phyloP scores from a whole-genome alignment of 2,113 vertebrate genomes.

The Spermophilus dauricus region DNA sequence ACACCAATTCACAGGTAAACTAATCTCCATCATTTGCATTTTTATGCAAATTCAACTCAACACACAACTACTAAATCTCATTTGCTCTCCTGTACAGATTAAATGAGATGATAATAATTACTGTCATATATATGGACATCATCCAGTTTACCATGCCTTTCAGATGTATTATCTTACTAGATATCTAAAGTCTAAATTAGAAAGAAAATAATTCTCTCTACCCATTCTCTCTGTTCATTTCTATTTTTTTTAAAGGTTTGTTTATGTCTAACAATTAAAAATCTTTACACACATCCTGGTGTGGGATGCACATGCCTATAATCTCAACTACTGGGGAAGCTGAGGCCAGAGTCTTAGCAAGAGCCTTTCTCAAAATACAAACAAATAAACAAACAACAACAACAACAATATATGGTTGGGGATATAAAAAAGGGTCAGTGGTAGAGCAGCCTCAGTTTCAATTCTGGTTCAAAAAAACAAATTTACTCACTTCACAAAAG shows the following conservation, averaged over 20 bases:
- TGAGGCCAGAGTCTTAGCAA: no score
- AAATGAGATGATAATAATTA: slow-evolving; percentile 8
- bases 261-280: neutral
- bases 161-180: neutral
- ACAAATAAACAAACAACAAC: no score
- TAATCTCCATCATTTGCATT: neutral
- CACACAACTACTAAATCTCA: neutral
- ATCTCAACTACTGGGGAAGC: no score
- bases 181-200: slow-evolving; percentile 33
- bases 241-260: neutral
- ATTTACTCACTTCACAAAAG: neutral
- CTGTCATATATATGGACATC: neutral
- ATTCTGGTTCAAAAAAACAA: no score
- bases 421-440: no score
- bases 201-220: neutral
- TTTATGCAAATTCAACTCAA: slow-evolving; percentile 32
- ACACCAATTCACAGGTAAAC: neutral
- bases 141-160: neutral
- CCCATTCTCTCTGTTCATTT: neutral
- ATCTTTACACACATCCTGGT: neutral
- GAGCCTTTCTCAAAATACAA: no score
- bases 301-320: no score
- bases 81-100: neutral
- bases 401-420: no score
- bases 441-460: no score